Conservation (phyloP, 2,888 invertebrate species). For the Druceiella hillmani region DNA sequence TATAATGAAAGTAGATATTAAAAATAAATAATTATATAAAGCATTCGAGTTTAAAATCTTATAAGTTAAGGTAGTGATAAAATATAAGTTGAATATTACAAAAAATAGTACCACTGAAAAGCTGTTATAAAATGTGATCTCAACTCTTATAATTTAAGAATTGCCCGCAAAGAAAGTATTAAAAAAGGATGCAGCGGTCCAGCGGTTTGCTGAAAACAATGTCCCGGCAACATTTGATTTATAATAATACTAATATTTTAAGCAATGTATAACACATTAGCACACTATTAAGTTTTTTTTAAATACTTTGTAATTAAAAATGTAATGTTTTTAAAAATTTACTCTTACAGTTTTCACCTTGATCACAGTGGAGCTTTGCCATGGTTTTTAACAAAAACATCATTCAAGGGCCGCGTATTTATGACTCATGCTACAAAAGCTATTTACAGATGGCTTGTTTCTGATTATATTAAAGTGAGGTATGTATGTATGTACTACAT, state of each 20-base stretch:
- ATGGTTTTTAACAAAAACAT: slow-evolving; percentile 96
- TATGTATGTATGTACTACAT: slow-evolving; percentile 33
- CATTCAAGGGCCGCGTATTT: slow-evolving; percentile 95
- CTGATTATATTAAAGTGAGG: slow-evolving; percentile 98
- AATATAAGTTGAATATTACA: too few relatives aligned
- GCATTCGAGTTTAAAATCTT: too few relatives aligned
- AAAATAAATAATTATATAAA: too few relatives aligned
- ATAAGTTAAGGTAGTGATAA: too few relatives aligned
- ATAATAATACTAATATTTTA: not conserved
- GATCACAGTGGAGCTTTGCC: slow-evolving; percentile 98
- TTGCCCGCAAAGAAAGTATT: too few relatives aligned
- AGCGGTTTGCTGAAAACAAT: too few relatives aligned
- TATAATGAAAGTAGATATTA: too few relatives aligned
- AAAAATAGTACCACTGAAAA: too few relatives aligned
- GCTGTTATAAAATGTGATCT: too few relatives aligned
- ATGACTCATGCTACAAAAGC: slow-evolving; percentile 99
- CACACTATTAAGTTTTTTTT: not conserved
- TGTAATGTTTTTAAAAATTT: slow-evolving; percentile 4
- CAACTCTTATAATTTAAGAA: too few relatives aligned
- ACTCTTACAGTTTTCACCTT: slow-evolving; percentile 79
- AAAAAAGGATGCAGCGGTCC: too few relatives aligned
- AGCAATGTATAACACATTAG: not conserved
- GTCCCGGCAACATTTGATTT: not conserved
- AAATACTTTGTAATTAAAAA: slow-evolving; percentile 2
- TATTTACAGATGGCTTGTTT: slow-evolving; percentile 96